Evolutionary conservation across 2,797 vertebrate species (phyloP).

Genomic region (Graptemys geographica): DNA sequence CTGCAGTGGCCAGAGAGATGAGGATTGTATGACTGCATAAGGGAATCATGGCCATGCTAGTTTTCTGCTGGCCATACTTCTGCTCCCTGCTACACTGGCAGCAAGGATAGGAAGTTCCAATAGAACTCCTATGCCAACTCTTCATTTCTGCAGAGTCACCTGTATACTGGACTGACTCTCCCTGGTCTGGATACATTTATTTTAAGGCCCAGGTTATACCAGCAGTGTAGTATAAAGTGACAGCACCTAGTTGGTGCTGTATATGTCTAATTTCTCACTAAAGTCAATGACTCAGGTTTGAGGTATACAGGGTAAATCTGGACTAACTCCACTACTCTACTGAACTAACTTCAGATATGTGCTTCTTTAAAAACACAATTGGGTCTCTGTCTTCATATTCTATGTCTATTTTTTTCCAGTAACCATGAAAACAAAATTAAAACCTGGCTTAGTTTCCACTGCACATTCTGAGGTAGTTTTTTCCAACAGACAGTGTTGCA

Average conservation of each 20-base stretch:
- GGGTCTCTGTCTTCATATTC: not conserved
- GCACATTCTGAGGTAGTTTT: not conserved
- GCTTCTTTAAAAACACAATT: not conserved
- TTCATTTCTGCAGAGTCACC: not conserved
- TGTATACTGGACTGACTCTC: not conserved
- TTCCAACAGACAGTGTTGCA: not conserved
- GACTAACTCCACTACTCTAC: not conserved
- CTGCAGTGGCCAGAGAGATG: not conserved
- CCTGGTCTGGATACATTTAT: not conserved
- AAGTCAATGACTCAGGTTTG: not conserved
- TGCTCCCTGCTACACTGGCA: accelerated
- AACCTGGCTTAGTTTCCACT: not conserved
- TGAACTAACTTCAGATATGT: not conserved
- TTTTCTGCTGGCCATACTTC: not conserved
- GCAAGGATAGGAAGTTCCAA: not conserved
- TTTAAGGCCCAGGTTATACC: not conserved
- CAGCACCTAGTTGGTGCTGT: not conserved
- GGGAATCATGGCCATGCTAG: not conserved
- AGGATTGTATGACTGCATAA: not conserved
- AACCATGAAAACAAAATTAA: not conserved
- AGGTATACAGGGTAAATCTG: not conserved
- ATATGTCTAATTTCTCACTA: not conserved
- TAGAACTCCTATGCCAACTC: not conserved
- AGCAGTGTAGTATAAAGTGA: not conserved
- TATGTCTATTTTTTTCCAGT: not conserved